Evolutionary conservation across 1,140 invertebrate species (phyloP).

Genomic region (Bactericera cockerelli): DNA sequence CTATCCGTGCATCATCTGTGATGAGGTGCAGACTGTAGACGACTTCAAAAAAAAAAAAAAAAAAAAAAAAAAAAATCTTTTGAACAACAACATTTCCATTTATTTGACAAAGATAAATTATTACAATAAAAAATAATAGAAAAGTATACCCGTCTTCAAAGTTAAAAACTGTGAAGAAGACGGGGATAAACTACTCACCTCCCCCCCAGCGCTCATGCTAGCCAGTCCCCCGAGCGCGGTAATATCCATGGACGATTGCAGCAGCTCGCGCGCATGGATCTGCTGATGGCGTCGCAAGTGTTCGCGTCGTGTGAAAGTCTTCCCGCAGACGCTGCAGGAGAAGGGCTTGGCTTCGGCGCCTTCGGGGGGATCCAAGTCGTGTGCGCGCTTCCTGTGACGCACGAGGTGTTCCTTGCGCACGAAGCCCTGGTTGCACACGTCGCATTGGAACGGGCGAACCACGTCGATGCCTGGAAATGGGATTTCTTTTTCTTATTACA

Average conservation of each 20-base stretch:
- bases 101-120: too few species aligned
- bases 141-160: too few species aligned
- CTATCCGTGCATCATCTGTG: too few species aligned
- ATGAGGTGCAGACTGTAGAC: too few species aligned
- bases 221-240: not conserved
- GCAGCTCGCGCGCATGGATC: constrained; percentile 18
- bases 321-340: constrained; percentile 26
- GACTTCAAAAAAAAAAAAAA: too few species aligned
- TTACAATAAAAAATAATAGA: too few species aligned
- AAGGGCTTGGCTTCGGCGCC: constrained; percentile 20
- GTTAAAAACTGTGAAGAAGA: too few species aligned
- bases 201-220: not conserved
- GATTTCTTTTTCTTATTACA: too few species aligned
- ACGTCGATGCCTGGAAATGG: constrained; percentile 13
- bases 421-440: constrained; percentile 24
- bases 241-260: constrained; percentile 4
- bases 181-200: too few species aligned
- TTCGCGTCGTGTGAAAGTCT: constrained; percentile 23
- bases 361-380: constrained; percentile 19
- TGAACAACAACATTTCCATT: too few species aligned
- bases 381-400: constrained; percentile 21
- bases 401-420: constrained; percentile 23
- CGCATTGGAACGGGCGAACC: constrained; percentile 25
- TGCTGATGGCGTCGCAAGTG: constrained; percentile 22
- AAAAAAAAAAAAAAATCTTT: too few species aligned